These are phyloP conservation scores for Agriopis marginaria DNA, from an alignment of 2,888 invertebrate species.

Conservation along the genomic window DNA sequence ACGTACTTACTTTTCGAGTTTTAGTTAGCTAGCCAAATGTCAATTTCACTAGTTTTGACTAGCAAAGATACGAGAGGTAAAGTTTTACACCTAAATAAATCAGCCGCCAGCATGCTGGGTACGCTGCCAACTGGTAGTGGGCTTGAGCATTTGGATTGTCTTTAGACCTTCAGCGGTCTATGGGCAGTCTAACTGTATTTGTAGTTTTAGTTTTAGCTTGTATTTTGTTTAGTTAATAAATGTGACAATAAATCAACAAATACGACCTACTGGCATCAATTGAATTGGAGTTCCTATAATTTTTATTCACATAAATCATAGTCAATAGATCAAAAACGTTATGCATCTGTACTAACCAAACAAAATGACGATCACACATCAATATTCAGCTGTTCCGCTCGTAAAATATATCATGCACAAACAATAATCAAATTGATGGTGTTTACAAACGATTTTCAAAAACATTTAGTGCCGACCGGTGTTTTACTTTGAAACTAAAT, in stretches of 20 bases:
- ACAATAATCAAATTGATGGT: slow-evolving; percentile 56
- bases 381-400: slow-evolving; percentile 51
- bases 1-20: too few species aligned
- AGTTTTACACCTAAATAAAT: not conserved
- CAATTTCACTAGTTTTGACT: too few species aligned
- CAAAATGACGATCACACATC: slow-evolving; percentile 32
- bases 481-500: slow-evolving; percentile 64
- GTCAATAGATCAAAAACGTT: slow-evolving; percentile 22
- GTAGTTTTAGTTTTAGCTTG: too few species aligned
- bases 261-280: not conserved
- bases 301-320: slow-evolving; percentile 16
- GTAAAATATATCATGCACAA: slow-evolving; percentile 58
- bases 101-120: too few species aligned
- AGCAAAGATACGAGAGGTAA: not conserved
- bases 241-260: not conserved
- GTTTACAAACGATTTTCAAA: slow-evolving; percentile 73
- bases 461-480: slow-evolving; percentile 66
- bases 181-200: too few species aligned
- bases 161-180: too few species aligned
- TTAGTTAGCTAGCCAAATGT: too few species aligned
- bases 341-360: slow-evolving; percentile 30
- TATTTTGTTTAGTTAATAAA: too few species aligned
- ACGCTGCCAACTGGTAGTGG: too few species aligned
- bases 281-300: not conserved
- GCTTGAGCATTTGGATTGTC: too few species aligned